Evolutionary conservation across 2,888 invertebrate species (phyloP).

Genomic region (Thymelicus lineola): DNA sequence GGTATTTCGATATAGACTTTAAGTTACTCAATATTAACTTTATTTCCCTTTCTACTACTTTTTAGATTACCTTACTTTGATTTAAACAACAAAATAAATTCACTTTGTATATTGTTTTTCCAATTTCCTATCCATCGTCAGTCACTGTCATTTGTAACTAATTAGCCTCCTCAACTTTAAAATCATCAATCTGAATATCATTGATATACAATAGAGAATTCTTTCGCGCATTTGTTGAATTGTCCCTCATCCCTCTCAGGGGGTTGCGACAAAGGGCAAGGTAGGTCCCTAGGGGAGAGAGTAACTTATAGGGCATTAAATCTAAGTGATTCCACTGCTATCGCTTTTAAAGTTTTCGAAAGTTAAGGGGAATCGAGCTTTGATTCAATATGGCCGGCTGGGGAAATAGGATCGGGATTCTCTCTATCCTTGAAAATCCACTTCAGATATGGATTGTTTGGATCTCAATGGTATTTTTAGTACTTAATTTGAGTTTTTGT

Average conservation of each 20-base stretch:
- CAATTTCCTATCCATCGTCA: not conserved
- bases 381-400: conserved; percentile 34
- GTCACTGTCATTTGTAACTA: not conserved
- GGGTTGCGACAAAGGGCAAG: conserved; percentile 66
- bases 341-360: conserved; percentile 67
- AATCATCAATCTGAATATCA: conserved; percentile 19
- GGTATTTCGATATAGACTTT: too few relatives aligned
- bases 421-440: conserved; percentile 14
- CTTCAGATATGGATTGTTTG: conserved; percentile 8
- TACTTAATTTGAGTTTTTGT: not conserved
- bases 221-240: conserved; percentile 62
- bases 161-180: conserved; percentile 20
- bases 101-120: too few relatives aligned
- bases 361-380: conserved; percentile 43
- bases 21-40: too few relatives aligned
- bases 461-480: not conserved
- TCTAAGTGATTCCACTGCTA: conserved; percentile 76
- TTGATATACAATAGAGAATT: conserved; percentile 43
- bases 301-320: conserved; percentile 78
- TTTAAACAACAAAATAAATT: too few relatives aligned
- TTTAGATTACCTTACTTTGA: too few relatives aligned
- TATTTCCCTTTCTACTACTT: too few relatives aligned
- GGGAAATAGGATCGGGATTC: conserved; percentile 35
- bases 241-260: conserved; percentile 56
- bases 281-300: conserved; percentile 54